These are phyloP conservation scores for Endotricha flammealis DNA, from an alignment of 2,888 invertebrate species.

Conservation along the genomic window DNA sequence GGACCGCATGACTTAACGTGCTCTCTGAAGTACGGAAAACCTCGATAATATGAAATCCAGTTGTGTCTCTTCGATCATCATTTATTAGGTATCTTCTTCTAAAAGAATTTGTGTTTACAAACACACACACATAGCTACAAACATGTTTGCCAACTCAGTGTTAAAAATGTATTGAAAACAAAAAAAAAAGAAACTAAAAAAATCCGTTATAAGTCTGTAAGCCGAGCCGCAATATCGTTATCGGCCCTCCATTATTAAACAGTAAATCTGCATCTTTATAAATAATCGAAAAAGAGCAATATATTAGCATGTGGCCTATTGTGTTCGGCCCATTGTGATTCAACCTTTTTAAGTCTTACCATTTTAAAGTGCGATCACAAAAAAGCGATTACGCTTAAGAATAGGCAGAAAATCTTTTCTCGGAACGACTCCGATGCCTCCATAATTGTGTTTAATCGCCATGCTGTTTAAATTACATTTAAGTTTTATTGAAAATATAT, in stretches of 20 bases:
- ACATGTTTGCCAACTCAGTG: too few relatives aligned
- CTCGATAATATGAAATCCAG: too few relatives aligned
- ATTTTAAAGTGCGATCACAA: constrained; percentile 55
- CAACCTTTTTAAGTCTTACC: constrained; percentile 56
- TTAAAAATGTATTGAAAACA: background rate
- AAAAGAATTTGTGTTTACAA: too few relatives aligned
- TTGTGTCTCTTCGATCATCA: too few relatives aligned
- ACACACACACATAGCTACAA: too few relatives aligned
- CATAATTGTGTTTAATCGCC: constrained; percentile 9
- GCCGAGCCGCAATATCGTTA: constrained; percentile 36
- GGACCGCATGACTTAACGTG: too few relatives aligned
- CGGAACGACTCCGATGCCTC: constrained; percentile 28
- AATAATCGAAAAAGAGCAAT: constrained; percentile 52
- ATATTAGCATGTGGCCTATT: constrained; percentile 66
- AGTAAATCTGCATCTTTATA: constrained; percentile 58
- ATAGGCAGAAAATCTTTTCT: constrained; percentile 53
- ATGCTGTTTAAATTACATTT: constrained; percentile 4
- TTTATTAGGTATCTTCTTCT: too few relatives aligned
- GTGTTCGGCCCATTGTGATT: constrained; percentile 62
- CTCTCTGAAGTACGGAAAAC: too few relatives aligned
- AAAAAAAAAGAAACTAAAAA: background rate
- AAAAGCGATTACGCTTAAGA: constrained; percentile 59
- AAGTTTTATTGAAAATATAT: too few relatives aligned
- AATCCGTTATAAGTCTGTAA: background rate
- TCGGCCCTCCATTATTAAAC: constrained; percentile 47